phyloP scores from a whole-genome alignment of 2,113 vertebrate genomes.

The Electrona antarctica region DNA sequence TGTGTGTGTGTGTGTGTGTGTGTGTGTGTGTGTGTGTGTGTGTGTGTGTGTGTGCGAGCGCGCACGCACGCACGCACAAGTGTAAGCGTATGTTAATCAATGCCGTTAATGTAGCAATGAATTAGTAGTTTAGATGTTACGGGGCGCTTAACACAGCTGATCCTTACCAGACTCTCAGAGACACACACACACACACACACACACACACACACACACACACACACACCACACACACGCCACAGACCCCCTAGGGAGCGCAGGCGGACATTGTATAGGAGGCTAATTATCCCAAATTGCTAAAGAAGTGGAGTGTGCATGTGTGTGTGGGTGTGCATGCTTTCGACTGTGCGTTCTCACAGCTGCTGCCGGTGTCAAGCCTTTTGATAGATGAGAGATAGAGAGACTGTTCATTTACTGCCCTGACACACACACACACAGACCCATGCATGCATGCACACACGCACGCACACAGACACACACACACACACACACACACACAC shows the following conservation, averaged over 20 bases:
- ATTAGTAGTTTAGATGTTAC: conserved; percentile 85
- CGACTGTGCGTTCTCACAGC: conserved; percentile 58
- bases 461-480: neutral
- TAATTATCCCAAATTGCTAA: conserved; percentile 80
- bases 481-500: neutral
- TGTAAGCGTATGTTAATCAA: conserved; percentile 79
- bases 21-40: conserved; percentile 24
- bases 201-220: conserved; percentile 17
- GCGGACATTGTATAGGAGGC: conserved; percentile 77
- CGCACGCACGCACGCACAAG: conserved; percentile 42
- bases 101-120: conserved; percentile 84
- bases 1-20: conserved; percentile 66
- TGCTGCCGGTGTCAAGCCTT: conserved; percentile 75
- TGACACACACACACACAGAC: conserved; percentile 44
- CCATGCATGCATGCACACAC: conserved; percentile 39
- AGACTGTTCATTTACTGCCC: conserved; percentile 78
- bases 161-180: conserved; percentile 67
- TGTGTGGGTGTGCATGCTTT: conserved; percentile 4
- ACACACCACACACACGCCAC: conserved; percentile 44
- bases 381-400: conserved; percentile 79
- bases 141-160: conserved; percentile 84
- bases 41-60: conserved; percentile 26
- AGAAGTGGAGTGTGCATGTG: conserved; percentile 62
- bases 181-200: conserved; percentile 20
- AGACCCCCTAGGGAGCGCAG: conserved; percentile 71